A percentile compares a stretch with the other conserved stretches of the same genome.
These are phyloP conservation scores for Ptychoptera albimana DNA, from an alignment of 2,888 invertebrate genomes.

Conservation along the genomic window DNA sequence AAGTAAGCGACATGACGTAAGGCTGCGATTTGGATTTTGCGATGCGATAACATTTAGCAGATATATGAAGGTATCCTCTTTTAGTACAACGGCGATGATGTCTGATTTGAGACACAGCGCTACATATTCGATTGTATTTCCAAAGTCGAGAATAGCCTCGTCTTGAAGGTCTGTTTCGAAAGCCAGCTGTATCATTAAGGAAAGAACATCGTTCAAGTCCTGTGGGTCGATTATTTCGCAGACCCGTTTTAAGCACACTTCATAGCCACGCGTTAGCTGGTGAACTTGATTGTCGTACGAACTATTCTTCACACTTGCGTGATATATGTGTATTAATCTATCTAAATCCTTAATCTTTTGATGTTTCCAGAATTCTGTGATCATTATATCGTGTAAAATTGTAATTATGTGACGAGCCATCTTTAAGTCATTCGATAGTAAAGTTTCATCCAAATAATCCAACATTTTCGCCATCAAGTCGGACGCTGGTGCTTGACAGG, in stretches of 20 bases:
- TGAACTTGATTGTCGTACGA: slow-evolving; percentile 17
- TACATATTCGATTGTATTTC: slow-evolving; percentile 35
- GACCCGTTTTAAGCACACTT: slow-evolving; percentile 36
- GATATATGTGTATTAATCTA: slow-evolving; percentile 34
- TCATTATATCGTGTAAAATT: slow-evolving; percentile 35
- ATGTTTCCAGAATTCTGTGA: slow-evolving; percentile 33
- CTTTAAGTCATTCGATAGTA: slow-evolving; percentile 17
- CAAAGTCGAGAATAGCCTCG: slow-evolving; percentile 35
- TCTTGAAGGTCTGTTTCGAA: slow-evolving; percentile 28
- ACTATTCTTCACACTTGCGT: slow-evolving; percentile 25
- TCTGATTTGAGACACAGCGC: slow-evolving; percentile 32
- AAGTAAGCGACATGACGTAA: slow-evolving; percentile 38
- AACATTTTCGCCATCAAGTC: slow-evolving; percentile 15
- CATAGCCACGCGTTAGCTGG: slow-evolving; percentile 34
- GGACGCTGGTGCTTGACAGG: slow-evolving; percentile 16
- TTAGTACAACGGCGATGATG: slow-evolving; percentile 31
- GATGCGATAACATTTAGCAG: slow-evolving; percentile 35
- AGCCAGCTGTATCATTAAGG: slow-evolving; percentile 36
- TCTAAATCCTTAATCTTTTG: slow-evolving; percentile 26
- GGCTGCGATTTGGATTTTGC: slow-evolving; percentile 29
- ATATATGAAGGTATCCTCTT: slow-evolving; percentile 32
- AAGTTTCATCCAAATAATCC: slow-evolving; percentile 11
- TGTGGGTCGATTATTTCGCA: slow-evolving; percentile 33
- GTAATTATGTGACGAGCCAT: slow-evolving; percentile 32
- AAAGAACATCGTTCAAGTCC: slow-evolving; percentile 33